Evolutionary conservation across 2,797 vertebrate genomes (phyloP).

Genomic region (Natrix natrix): DNA sequence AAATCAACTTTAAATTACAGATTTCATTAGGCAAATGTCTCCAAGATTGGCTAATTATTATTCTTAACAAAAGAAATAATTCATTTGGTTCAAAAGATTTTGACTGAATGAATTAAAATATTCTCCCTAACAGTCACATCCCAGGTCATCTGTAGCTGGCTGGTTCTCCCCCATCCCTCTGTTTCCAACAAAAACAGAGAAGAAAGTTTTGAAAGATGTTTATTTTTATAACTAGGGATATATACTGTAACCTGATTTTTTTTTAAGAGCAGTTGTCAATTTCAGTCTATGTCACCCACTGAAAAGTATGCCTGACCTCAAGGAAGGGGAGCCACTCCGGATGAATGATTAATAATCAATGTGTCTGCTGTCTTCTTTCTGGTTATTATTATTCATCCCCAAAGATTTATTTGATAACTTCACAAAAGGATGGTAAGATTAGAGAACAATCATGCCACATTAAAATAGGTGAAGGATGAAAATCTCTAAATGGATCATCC

Average conservation of each 20-base stretch:
- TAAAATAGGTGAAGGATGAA: slow-evolving; percentile 17
- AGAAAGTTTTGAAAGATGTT: slow-evolving; percentile 71
- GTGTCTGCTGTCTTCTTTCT: slow-evolving; percentile 67
- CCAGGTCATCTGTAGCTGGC: slow-evolving; percentile 44
- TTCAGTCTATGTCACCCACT: slow-evolving; percentile 64
- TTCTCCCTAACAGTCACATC: slow-evolving; percentile 48
- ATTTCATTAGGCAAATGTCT: slow-evolving; percentile 23
- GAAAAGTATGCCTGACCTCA: slow-evolving; percentile 70
- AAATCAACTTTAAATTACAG: slow-evolving; percentile 27
- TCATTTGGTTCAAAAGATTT: slow-evolving; percentile 41
- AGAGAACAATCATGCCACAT: slow-evolving; percentile 50
- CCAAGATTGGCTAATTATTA: slow-evolving; percentile 28
- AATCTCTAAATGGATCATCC: slow-evolving; percentile 39
- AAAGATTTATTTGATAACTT: slow-evolving; percentile 66
- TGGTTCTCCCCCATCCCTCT: slow-evolving; percentile 16
- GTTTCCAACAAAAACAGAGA: slow-evolving; percentile 63
- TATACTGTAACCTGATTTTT: slow-evolving; percentile 66
- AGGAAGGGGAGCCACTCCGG: slow-evolving; percentile 64
- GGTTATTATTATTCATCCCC: slow-evolving; percentile 55
- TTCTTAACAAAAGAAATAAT: slow-evolving; percentile 7
- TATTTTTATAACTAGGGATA: slow-evolving; percentile 75
- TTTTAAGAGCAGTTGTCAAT: slow-evolving; percentile 68
- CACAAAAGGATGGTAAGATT: slow-evolving; percentile 61
- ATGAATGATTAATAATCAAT: slow-evolving; percentile 78
- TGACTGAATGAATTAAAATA: slow-evolving; percentile 53